Conservation (phyloP, 2,113 vertebrate species). For the Gadus macrocephalus region DNA sequence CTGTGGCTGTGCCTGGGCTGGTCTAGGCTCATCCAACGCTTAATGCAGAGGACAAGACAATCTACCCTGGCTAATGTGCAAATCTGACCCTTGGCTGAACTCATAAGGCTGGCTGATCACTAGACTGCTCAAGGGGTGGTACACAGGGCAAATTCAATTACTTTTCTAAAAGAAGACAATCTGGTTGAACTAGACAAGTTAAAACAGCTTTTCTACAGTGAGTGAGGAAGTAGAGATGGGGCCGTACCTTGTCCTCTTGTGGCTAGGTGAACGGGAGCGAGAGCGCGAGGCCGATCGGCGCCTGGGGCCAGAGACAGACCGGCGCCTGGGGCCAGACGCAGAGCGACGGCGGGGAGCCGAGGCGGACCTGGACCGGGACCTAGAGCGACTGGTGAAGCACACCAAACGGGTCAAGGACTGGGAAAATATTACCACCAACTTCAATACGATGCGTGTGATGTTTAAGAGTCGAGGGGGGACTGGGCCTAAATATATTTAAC, state of each 20-base stretch:
- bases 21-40: conserved; percentile 4
- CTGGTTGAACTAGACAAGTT: background rate
- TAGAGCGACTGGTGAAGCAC: conserved; percentile 56
- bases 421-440: too few species aligned
- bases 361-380: conserved; percentile 59
- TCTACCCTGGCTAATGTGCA: conserved; percentile 28
- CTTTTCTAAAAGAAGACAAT: too few species aligned
- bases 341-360: conserved; percentile 18
- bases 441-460: too few species aligned
- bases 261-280: conserved; percentile 61
- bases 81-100: conserved; percentile 38
- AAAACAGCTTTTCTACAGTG: conserved; percentile 6
- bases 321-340: conserved; percentile 17
- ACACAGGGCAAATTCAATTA: background rate
- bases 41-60: conserved; percentile 12
- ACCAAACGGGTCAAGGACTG: too few species aligned
- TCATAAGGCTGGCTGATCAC: conserved; percentile 10
- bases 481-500: too few species aligned
- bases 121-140: conserved; percentile 6
- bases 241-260: conserved; percentile 70
- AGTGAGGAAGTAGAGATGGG: conserved; percentile 12
- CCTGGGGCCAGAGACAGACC: conserved; percentile 6
- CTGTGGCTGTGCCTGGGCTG: conserved; percentile 28
- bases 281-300: conserved; percentile 60
- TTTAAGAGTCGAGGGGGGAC: too few species aligned